These are phyloP conservation scores for Moxostoma hubbsi DNA, from an alignment of 2,797 vertebrate genomes.

Conservation along the genomic window DNA sequence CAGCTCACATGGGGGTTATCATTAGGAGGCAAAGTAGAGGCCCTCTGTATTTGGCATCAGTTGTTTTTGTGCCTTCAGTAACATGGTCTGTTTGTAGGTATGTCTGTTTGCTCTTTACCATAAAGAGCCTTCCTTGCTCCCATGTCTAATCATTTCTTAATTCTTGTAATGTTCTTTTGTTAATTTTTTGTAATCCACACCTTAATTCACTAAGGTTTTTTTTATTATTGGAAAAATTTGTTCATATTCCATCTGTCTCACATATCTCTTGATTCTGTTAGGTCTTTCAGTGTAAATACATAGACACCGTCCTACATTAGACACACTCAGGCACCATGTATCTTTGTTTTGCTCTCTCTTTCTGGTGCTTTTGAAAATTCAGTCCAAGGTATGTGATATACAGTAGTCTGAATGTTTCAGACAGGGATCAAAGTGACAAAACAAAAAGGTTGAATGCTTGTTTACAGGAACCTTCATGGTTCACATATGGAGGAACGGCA, in stretches of 20 bases:
- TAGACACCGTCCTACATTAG: conserved; percentile 10
- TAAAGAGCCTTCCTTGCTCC: neutral
- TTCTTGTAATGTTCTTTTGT: neutral
- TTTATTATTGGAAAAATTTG: conserved; percentile 30
- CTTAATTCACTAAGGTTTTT: neutral
- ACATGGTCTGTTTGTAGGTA: neutral
- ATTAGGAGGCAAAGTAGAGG: neutral
- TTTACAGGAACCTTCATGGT: conserved; percentile 34
- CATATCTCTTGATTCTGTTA: neutral
- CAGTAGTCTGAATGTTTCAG: conserved; percentile 5
- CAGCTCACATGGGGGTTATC: neutral
- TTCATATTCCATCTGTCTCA: conserved; percentile 1
- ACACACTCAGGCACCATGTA: conserved; percentile 32
- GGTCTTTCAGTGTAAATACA: conserved; percentile 43
- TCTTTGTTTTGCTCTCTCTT: conserved; percentile 38
- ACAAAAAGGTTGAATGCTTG: neutral
- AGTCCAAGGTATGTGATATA: conserved; percentile 3
- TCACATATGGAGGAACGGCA: conserved; percentile 15
- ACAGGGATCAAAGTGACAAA: neutral
- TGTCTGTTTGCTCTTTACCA: neutral
- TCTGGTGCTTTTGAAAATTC: neutral
- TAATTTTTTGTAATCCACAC: neutral
- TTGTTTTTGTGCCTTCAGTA: conserved; percentile 42
- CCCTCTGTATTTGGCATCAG: conserved; percentile 24
- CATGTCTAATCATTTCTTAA: too few relatives aligned